Evolutionary conservation across 2,888 invertebrate species (phyloP), one percentile per base, ranked within the genome.

Genomic region (Lymantria dispar): DNA sequence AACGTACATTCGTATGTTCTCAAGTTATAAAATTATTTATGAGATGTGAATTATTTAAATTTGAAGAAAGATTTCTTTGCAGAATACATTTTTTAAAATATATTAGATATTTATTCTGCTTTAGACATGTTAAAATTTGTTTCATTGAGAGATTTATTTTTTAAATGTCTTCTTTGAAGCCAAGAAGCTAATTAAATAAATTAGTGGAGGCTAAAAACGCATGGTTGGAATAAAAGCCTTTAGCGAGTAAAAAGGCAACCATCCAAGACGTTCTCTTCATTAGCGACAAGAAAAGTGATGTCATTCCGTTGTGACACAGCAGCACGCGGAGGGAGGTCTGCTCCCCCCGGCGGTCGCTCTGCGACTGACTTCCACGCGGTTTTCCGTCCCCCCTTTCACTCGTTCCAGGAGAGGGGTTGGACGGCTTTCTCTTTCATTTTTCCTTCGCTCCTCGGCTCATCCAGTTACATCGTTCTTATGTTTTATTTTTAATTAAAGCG

Each of bases 401-500:
- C 65, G 66, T 60, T 70, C 73, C 64, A 59, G 64, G 74, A 74
- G 70, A 64, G 81, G 84, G 78, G 87, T 81, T 74, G 87, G 87
- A 76, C 88, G 87, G 87, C 90, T 91, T 90, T 91, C 91, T 91
- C 91, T 91, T 91, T 90, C 91, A 91, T 91, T 91, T 91, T 91
- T 91, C 91, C 89, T 91, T 88, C 90, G 85, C 90, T 90, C 89
- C 87, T 89, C 88, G 84, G 89, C 91, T 91, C 91, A 91, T 91
- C 91, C 91, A 91, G 91, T 91, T 91, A 91, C 91, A 91, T 90
- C 89, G 90, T 91, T 91, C 91, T 91, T 91, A 91, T 91, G 91
- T 91, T 91, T 91, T 91, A 91, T 91, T 91, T 91, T 91, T 91
- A 91, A 91, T 91, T 91, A 91, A 91, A 91, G 90, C 91, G 90